These are phyloP conservation scores for Callosobruchus maculatus DNA, from an alignment of 2,888 invertebrate genomes.

Conservation along the genomic window DNA sequence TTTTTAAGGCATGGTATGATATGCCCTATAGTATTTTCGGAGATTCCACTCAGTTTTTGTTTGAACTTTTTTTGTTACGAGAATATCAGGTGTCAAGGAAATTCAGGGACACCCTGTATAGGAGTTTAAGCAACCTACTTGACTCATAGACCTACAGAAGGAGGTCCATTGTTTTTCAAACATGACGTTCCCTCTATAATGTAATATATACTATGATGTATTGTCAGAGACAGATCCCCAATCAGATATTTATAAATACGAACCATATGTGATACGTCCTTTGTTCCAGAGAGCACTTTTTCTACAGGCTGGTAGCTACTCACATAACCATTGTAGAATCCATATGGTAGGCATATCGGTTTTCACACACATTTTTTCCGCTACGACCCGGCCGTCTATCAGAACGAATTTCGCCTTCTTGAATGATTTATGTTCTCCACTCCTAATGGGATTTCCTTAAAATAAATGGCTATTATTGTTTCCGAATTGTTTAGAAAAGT, in stretches of 20 bases:
- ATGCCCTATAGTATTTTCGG: too few species aligned
- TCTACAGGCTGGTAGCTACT: conserved; percentile 29
- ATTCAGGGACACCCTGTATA: too few species aligned
- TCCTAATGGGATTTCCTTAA: not conserved
- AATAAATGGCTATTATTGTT: not conserved
- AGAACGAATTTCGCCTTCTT: conserved; percentile 19
- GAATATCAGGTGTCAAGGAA: too few species aligned
- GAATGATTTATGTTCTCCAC: conserved; percentile 12
- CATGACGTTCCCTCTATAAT: too few species aligned
- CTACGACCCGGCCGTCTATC: conserved; percentile 5
- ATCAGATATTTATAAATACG: conserved; percentile 30
- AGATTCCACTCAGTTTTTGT: too few species aligned
- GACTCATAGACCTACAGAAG: too few species aligned
- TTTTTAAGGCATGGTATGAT: too few species aligned
- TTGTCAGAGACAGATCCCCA: not conserved
- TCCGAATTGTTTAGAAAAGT: not conserved
- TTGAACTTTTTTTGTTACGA: too few species aligned
- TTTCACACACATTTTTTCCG: conserved; percentile 24
- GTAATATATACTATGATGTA: not conserved
- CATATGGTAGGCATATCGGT: conserved; percentile 35
- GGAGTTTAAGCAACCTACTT: too few species aligned
- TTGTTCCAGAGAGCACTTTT: conserved; percentile 37
- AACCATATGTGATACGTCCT: conserved; percentile 35
- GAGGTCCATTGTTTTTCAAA: too few species aligned
- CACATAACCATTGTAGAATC: conserved; percentile 38